These are phyloP conservation scores for Nettapus auritus DNA, from an alignment of 2,113 vertebrate genomes.

Conservation along the genomic window DNA sequence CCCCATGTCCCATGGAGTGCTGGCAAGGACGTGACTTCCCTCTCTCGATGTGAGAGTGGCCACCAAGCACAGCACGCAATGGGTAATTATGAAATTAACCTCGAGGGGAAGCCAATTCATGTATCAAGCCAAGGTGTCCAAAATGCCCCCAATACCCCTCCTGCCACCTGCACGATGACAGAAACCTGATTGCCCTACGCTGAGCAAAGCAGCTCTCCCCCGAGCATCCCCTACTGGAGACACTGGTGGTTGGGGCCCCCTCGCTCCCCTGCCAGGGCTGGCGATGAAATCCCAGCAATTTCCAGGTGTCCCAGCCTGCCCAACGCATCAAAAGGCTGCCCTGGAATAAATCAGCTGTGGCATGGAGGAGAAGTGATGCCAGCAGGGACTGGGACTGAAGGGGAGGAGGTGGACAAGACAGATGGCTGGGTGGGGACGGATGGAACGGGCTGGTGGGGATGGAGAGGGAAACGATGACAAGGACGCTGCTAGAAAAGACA, in stretches of 20 bases:
- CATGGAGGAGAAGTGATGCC: not conserved
- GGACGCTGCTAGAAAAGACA: not conserved
- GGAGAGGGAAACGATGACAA: constrained; percentile 2
- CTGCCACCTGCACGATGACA: not conserved
- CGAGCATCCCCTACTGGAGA: too few relatives aligned
- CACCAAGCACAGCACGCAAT: rapidly evolving
- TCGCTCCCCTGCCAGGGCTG: not conserved
- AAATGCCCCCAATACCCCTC: not conserved
- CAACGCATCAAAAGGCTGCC: rapidly evolving
- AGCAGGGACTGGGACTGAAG: not conserved
- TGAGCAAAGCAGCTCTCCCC: too few relatives aligned
- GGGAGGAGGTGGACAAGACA: constrained; percentile 7
- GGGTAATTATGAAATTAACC: not conserved
- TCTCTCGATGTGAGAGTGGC: rapidly evolving
- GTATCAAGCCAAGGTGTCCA: not conserved
- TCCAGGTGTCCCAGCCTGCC: not conserved
- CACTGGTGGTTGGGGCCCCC: too few relatives aligned
- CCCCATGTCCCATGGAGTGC: rapidly evolving
- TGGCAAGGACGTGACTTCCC: not conserved
- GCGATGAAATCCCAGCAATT: not conserved
- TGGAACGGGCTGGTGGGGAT: constrained; percentile 24
- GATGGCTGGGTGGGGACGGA: not conserved
- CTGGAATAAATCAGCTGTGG: not conserved
- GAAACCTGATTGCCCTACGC: too few relatives aligned
- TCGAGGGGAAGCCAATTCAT: rapidly evolving